Evolutionary conservation across 1,140 invertebrate genomes (phyloP), one percentile per base, ranked within the genome.

Genomic region (Hylaeus anthracinus): DNA sequence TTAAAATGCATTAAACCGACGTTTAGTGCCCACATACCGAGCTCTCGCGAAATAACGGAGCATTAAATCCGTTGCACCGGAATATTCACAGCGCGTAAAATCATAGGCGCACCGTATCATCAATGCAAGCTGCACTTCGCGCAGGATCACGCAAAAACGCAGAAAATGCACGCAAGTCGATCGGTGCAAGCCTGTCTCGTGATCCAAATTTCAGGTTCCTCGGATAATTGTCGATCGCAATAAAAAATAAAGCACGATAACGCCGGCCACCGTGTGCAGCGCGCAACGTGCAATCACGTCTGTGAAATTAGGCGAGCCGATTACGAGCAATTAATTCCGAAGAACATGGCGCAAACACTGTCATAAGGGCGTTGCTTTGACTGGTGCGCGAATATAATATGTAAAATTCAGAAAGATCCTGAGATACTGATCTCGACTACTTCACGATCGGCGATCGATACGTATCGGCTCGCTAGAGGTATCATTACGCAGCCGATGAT

Each of bases 231-330:
- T 43, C 39, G 2, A 26, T 26, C 55, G 53, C 56, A 51, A 51
- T 55, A 78, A 71, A 78, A 72, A 63, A 12, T 43, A 14, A 58
- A 78, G 26, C 26, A 26, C 76, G 76, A 72, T 51, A 53, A 71
- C 48, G 3, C 37, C 1, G 26, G 39, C 58, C 67, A 53, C 26
- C 37, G 55, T 41, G 55, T 9, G 3, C 43, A 6, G 2, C 48
- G 37, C 9, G 39, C 37, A 61, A 43, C 56, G 63, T 72, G 78
- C 53, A 67, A 67, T 65, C 78, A 55, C 58, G 56, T 12, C 56
- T 41, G 14, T n/a, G 39, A 74, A 86, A 81, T 86, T 85, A 74
- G 79, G 82, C 48, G 55, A 81, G 79, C 80, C 73, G 66, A 85
- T 85, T 73, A 67, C 43, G 61, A 85, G 72, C 67, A 85, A 86